Conservation (phyloP, 92 coral and sea anemone genomes). For the Epizoanthus illoricatus region DNA sequence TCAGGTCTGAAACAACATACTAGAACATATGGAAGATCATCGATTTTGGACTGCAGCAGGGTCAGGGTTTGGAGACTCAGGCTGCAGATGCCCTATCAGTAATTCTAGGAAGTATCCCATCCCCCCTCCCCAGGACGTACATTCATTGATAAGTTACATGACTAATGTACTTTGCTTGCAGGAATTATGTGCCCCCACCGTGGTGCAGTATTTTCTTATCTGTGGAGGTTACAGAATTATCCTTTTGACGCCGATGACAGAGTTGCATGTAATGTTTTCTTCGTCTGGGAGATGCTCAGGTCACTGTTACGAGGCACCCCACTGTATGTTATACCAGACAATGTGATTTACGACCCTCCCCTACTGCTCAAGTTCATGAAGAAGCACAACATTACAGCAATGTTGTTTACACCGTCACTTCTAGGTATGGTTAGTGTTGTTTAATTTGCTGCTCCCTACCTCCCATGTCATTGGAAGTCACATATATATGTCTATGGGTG, state of each 20-base stretch:
- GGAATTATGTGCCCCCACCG: slow-evolving; percentile 89
- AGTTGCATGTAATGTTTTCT: slow-evolving; percentile 87
- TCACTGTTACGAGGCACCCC: slow-evolving; percentile 67
- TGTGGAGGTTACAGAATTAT: slow-evolving; percentile 70
- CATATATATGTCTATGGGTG: no score
- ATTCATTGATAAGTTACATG: no score
- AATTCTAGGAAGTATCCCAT: no score
- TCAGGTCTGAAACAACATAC: no score
- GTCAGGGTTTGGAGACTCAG: background rate
- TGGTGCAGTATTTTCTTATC: slow-evolving; percentile 81
- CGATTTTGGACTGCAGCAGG: no score
- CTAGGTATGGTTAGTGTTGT: slow-evolving; percentile 63
- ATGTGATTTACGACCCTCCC: slow-evolving; percentile 79
- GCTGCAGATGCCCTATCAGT: no score
- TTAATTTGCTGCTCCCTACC: no score
- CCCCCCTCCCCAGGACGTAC: no score
- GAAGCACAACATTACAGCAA: slow-evolving; percentile 70
- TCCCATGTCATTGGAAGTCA: no score
- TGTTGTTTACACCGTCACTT: slow-evolving; percentile 81
- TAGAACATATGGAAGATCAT: no score
- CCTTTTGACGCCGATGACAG: slow-evolving; percentile 73
- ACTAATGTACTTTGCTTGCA: slow-evolving; percentile 32
- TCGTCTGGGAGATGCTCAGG: slow-evolving; percentile 84
- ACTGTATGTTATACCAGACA: slow-evolving; percentile 74
- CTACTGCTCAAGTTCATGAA: slow-evolving; percentile 68